Percentiles rank a stretch among this genome's conserved stretches.
These are phyloP conservation scores for Nycteola revayana DNA, from an alignment of 2,888 invertebrate genomes.

Conservation along the genomic window DNA sequence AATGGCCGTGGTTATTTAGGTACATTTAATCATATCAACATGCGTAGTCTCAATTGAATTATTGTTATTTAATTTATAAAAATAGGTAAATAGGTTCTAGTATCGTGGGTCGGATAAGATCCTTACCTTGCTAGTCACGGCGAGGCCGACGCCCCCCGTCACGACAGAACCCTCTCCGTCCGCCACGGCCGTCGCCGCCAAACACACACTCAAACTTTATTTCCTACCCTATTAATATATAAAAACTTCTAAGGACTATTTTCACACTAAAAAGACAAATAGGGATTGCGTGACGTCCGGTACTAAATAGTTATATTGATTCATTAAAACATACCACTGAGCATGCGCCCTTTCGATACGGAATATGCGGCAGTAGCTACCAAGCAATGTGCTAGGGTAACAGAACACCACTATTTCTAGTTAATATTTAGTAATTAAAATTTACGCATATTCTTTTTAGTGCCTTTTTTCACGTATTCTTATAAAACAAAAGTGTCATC, in stretches of 20 bases:
- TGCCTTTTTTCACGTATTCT: too few relatives aligned
- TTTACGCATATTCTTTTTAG: too few relatives aligned
- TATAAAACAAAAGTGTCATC: too few relatives aligned
- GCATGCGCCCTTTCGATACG: slow-evolving; percentile 29
- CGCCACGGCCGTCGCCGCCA: slow-evolving; percentile 65
- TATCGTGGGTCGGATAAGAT: slow-evolving; percentile 9
- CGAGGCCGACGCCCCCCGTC: slow-evolving; percentile 77
- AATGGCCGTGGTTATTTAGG: too few relatives aligned
- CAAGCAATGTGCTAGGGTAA: too few relatives aligned
- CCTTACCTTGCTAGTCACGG: slow-evolving; percentile 76
- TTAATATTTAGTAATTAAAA: too few relatives aligned
- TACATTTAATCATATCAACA: too few relatives aligned
- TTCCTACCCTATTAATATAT: slow-evolving; percentile 23
- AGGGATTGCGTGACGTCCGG: slow-evolving; percentile 33
- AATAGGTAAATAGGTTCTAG: too few relatives aligned
- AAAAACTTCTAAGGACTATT: slow-evolving; percentile 22
- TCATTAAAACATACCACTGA: slow-evolving; percentile 12
- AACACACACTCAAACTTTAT: slow-evolving; percentile 42
- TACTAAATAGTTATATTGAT: slow-evolving; percentile 34
- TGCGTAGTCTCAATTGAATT: too few relatives aligned
- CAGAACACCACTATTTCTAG: too few relatives aligned
- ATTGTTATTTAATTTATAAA: too few relatives aligned
- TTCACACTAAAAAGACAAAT: slow-evolving; percentile 21
- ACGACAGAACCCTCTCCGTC: slow-evolving; percentile 63
- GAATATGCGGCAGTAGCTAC: not conserved